These are phyloP conservation scores for Torymus auratus DNA, from an alignment of 2,888 invertebrate genomes.

Conservation along the genomic window DNA sequence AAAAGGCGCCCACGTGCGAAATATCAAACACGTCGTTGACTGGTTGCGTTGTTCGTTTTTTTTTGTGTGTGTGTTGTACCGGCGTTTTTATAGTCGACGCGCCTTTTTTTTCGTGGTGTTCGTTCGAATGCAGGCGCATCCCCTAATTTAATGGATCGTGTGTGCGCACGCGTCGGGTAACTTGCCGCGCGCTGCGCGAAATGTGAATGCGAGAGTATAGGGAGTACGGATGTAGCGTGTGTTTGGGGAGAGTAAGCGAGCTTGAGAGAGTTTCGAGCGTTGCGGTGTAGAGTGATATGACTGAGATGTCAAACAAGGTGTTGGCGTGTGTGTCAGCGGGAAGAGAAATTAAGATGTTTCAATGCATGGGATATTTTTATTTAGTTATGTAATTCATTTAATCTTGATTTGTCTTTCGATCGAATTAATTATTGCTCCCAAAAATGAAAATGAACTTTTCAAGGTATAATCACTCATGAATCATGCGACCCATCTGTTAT, in stretches of 20 bases:
- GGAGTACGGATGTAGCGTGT: not conserved
- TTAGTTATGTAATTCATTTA: no score
- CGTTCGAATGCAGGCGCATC: conserved; percentile 27
- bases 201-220: not conserved
- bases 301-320: not conserved
- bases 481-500: no score
- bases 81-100: not conserved
- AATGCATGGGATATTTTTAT: not conserved
- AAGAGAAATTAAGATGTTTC: not conserved
- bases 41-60: not conserved
- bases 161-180: not conserved
- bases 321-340: not conserved
- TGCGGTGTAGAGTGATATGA: not conserved
- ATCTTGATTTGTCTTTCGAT: no score
- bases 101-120: not conserved
- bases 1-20: conserved; percentile 14
- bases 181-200: not conserved
- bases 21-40: conserved; percentile 20
- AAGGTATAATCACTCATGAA: no score
- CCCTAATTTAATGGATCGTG: conserved; percentile 42
- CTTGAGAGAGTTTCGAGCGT: not conserved
- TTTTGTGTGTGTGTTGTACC: not conserved
- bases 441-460: no score
- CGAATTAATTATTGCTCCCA: no score
- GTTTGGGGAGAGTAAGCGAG: not conserved